Conservation (phyloP, 1,140 invertebrate species). For the Diprion similis region DNA sequence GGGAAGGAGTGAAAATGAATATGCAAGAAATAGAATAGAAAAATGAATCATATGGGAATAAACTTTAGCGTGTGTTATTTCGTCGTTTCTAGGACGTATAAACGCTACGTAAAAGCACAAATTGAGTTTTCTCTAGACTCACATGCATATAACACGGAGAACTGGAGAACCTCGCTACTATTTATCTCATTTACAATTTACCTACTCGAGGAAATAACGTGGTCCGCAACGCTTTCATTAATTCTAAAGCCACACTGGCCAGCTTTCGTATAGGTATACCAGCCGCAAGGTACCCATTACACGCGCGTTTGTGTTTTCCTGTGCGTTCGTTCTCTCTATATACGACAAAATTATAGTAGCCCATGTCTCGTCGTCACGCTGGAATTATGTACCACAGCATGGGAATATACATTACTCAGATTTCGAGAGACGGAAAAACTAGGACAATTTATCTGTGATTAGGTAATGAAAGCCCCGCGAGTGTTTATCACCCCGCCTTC, state of each 20-base stretch:
- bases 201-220: not conserved
- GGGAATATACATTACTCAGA: not conserved
- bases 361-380: not conserved
- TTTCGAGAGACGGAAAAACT: not conserved
- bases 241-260: not conserved
- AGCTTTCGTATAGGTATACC: not conserved
- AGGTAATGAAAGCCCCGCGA: too few species aligned
- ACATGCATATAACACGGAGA: not conserved
- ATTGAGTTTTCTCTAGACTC: not conserved
- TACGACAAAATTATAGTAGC: not conserved
- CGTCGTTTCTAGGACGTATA: not conserved
- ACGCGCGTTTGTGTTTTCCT: not conserved
- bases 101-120: not conserved
- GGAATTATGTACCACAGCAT: not conserved
- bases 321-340: not conserved
- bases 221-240: slow-evolving; percentile 1
- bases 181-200: slow-evolving; percentile 8
- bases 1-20: too few species aligned
- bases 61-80: not conserved
- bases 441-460: too few species aligned
- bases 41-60: too few species aligned
- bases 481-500: too few species aligned
- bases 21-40: too few species aligned
- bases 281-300: not conserved
- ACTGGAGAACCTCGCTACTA: not conserved